Percentiles rank a stretch among this genome's conserved stretches.
Conservation (phyloP, 23 tunicate genomes). For the Botrylloides violaceus region DNA sequence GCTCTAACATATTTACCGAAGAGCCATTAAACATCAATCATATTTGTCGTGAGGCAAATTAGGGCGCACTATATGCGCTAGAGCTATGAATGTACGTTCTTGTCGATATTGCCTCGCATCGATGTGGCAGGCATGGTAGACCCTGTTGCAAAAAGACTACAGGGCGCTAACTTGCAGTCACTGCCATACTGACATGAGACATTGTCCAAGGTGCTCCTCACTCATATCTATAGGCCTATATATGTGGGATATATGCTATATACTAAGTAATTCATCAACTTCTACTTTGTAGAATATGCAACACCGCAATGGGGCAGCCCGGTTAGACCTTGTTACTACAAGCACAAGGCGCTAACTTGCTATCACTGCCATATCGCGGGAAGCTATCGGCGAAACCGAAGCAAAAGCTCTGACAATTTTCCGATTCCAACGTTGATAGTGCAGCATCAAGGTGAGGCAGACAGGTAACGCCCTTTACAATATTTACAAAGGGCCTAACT, state of each 20-base stretch:
- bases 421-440: slow-evolving; percentile 24
- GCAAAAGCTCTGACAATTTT: no score
- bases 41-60: slow-evolving; percentile 80
- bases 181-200: slow-evolving; percentile 58
- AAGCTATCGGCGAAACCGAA: no score
- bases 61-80: not conserved
- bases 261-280: no score
- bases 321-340: slow-evolving; percentile 57
- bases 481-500: slow-evolving; percentile 92
- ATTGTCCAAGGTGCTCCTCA: not conserved
- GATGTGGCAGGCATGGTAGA: slow-evolving; percentile 85
- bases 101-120: slow-evolving; percentile 10
- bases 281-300: not conserved
- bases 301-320: slow-evolving; percentile 73
- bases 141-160: slow-evolving; percentile 41
- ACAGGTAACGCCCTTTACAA: slow-evolving; percentile 79
- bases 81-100: not conserved
- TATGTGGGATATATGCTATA: no score
- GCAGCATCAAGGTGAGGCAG: slow-evolving; percentile 58
- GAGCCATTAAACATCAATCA: slow-evolving; percentile 99
- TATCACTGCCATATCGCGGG: slow-evolving; percentile 77
- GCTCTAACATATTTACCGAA: slow-evolving; percentile 49
- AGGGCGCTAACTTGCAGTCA: slow-evolving; percentile 99
- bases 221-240: no score
- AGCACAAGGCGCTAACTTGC: slow-evolving; percentile 98